Evolutionary conservation across 2,797 vertebrate species (phyloP).

Genomic region (Rhynchotus rufescens): DNA sequence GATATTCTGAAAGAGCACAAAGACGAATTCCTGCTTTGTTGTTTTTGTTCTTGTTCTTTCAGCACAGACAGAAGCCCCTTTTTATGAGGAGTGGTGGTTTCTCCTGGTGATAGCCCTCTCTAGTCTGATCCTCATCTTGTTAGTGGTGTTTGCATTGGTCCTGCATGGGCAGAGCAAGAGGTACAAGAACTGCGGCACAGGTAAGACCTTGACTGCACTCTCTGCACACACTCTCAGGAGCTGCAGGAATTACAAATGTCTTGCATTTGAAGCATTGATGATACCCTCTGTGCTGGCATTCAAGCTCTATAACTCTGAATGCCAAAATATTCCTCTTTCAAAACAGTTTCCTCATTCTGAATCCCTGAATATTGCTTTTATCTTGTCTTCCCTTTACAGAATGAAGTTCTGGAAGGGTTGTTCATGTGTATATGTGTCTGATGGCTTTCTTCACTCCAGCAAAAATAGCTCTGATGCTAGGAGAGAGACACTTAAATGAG

Average conservation of each 20-base stretch:
- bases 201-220: constrained; percentile 24
- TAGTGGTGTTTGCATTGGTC: constrained; percentile 88
- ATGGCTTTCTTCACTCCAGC: not conserved
- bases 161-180: constrained; percentile 90
- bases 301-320: not conserved
- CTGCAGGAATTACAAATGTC: not conserved
- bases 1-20: not conserved
- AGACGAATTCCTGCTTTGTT: not conserved
- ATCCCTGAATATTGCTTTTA: not conserved
- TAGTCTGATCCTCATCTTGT: constrained; percentile 89
- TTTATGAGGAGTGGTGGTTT: constrained; percentile 99
- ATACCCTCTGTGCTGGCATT: too few relatives aligned
- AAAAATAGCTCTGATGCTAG: not conserved
- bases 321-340: not conserved
- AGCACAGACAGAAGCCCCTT: constrained; percentile 89
- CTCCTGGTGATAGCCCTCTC: constrained; percentile 91
- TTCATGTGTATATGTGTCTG: not conserved
- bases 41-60: not conserved
- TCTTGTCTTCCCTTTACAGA: not conserved
- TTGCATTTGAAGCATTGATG: not conserved
- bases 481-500: not conserved
- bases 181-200: constrained; percentile 88
- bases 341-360: not conserved
- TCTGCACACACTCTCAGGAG: not conserved
- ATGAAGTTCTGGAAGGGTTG: not conserved